Conservation (phyloP, 2,797 vertebrate species). For the Chelmon rostratus region DNA sequence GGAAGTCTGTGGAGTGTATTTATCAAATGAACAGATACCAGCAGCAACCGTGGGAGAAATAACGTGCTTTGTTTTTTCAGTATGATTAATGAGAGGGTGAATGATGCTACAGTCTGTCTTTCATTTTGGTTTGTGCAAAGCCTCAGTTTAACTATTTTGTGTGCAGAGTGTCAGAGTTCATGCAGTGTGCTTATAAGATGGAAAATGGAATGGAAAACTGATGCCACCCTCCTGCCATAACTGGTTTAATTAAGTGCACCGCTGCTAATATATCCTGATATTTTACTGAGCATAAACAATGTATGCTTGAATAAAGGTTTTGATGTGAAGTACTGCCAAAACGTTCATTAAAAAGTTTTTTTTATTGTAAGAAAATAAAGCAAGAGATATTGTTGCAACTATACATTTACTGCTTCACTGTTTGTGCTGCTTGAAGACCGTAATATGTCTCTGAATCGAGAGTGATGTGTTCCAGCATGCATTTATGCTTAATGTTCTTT, state of each 20-base stretch:
- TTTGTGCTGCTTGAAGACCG: background rate
- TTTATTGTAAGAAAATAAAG: too few species aligned
- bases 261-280: background rate
- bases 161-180: background rate
- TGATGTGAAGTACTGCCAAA: too few species aligned
- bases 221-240: background rate
- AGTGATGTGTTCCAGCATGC: background rate
- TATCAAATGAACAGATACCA: background rate
- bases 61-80: background rate
- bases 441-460: background rate
- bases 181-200: background rate
- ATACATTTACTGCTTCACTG: too few species aligned
- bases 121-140: background rate
- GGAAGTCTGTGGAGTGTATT: constrained; percentile 4
- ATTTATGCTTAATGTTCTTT: background rate
- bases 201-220: too few species aligned
- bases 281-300: background rate
- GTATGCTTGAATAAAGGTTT: too few species aligned
- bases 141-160: background rate
- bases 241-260: background rate
- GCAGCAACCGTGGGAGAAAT: background rate
- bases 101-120: background rate
- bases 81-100: constrained; percentile 5
- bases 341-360: too few species aligned
- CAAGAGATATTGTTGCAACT: too few species aligned